These are phyloP conservation scores for Nanorana parkeri DNA, from an alignment of 2,113 vertebrate species.

Conservation along the genomic window DNA sequence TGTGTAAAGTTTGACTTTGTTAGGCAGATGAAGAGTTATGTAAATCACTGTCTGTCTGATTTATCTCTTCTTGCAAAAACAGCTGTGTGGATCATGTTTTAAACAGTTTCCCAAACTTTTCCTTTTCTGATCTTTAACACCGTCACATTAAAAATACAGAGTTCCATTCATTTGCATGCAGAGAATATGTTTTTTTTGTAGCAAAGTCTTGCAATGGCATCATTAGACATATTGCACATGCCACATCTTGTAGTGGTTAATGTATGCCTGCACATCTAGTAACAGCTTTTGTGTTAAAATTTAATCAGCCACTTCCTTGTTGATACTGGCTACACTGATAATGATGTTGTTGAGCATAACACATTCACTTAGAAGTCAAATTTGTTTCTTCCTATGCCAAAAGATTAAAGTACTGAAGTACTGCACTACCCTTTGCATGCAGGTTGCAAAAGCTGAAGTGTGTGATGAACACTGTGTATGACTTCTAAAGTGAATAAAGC, in stretches of 20 bases:
- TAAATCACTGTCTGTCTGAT: slow-evolving; percentile 25
- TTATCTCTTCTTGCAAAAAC: slow-evolving; percentile 22
- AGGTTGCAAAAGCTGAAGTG: slow-evolving; percentile 6
- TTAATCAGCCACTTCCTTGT: slow-evolving; percentile 48
- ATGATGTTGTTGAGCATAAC: slow-evolving; percentile 43
- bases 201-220: slow-evolving; percentile 32
- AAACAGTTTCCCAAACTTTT: slow-evolving; percentile 32
- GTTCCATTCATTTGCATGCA: slow-evolving; percentile 37
- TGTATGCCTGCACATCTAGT: slow-evolving; percentile 35
- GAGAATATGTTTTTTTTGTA: slow-evolving; percentile 29
- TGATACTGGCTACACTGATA: slow-evolving; percentile 49
- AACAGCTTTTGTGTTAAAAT: slow-evolving; percentile 55
- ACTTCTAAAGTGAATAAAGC: slow-evolving; percentile 31
- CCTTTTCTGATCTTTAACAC: slow-evolving; percentile 37
- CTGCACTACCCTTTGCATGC: slow-evolving; percentile 6
- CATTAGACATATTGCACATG: slow-evolving; percentile 45
- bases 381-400: slow-evolving; percentile 51
- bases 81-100: slow-evolving; percentile 37
- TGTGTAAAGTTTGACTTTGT: background rate
- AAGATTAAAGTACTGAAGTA: slow-evolving; percentile 40
- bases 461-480: slow-evolving; percentile 21
- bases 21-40: slow-evolving; percentile 36
- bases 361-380: slow-evolving; percentile 51
- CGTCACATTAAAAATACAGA: slow-evolving; percentile 29
- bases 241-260: slow-evolving; percentile 32